Base-by-base conservation (phyloP, 2,888 invertebrate species). In the Cerceris ruficornis region DNA sequence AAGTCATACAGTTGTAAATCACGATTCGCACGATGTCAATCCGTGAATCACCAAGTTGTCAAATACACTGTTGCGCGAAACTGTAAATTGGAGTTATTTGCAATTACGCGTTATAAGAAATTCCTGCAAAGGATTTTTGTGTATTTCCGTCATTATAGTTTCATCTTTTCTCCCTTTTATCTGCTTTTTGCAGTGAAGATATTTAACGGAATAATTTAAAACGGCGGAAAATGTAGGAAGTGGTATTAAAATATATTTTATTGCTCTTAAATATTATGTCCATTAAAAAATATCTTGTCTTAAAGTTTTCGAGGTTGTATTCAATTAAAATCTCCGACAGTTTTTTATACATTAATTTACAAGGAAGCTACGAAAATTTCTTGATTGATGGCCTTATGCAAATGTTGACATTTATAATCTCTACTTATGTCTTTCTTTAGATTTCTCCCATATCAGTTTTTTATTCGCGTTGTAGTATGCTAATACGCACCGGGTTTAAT, bases 1-100 rank as follows among this genome's bases (percentile, higher is more conserved):
- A 70, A 68, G 17, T 62, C 58, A 39, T 46, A 17, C 52, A 42
- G 65, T 52, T 57, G 69, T 59, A 69, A 75, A 75, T 75, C 64
- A 54, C 64, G 46, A 52, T 50, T 59, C 59, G 54, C 50, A 28
- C 64, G 13, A 62, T 59, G 58, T 71, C 71, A 50, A 71, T 71
- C 59, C 60, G 41, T 17, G 49, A 50, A 46, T 39, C 62, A 55
- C 62, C n/a, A 54, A 13, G 28, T 69, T 55, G 46, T 49, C 57
- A 69, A 69, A 69, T 62, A 57, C 28, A 13, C 39, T 57, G 11
- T 28, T 28, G 28, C 28, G 28, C 57, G 62, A 62, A 55, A 62
- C 57, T 50, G 39, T 39, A 43, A 55, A 46, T 46, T 8, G 54
- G 55, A 55, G 50, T 65, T 54, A 42, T 54, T 11, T 15, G 58